A percentile compares a stretch with the other conserved stretches of the same genome.
Evolutionary conservation across 2,113 vertebrate genomes (phyloP).

Genomic region (Nothobranchius kuhntae): DNA sequence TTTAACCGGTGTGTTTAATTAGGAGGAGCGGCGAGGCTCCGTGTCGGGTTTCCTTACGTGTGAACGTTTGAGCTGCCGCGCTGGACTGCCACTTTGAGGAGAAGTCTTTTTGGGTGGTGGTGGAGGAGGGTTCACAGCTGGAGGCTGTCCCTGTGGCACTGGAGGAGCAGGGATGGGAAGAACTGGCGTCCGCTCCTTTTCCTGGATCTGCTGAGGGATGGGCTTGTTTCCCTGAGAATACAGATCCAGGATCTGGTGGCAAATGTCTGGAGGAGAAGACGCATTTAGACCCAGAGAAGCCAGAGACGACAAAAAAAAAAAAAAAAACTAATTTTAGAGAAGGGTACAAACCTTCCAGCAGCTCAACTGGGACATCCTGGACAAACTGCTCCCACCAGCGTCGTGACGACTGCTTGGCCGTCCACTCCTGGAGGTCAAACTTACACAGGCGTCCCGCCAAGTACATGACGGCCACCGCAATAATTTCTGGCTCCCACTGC

Average conservation of each 20-base stretch:
- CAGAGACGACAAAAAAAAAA: no score
- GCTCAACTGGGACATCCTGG: slow-evolving; percentile 96
- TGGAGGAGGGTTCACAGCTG: slow-evolving; percentile 58
- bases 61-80: slow-evolving; percentile 87
- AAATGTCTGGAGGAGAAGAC: slow-evolving; percentile 84
- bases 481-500: slow-evolving; percentile 99
- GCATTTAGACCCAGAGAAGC: neutral
- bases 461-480: slow-evolving; percentile 98
- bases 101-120: slow-evolving; percentile 89
- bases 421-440: slow-evolving; percentile 99
- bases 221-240: slow-evolving; percentile 98
- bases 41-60: slow-evolving; percentile 78
- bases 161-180: slow-evolving; percentile 63
- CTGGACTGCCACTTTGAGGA: slow-evolving; percentile 91
- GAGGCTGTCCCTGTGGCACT: slow-evolving; percentile 57
- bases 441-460: slow-evolving; percentile 95
- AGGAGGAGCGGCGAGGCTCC: no score
- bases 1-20: neutral
- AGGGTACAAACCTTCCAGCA: slow-evolving; percentile 88
- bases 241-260: slow-evolving; percentile 97
- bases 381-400: slow-evolving; percentile 99
- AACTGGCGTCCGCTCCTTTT: slow-evolving; percentile 70
- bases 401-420: slow-evolving; percentile 92
- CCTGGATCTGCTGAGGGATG: slow-evolving; percentile 94
- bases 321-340: rapidly evolving